phyloP scores from a whole-genome alignment of 2,113 vertebrate species.

The Megaceryle maxima region DNA sequence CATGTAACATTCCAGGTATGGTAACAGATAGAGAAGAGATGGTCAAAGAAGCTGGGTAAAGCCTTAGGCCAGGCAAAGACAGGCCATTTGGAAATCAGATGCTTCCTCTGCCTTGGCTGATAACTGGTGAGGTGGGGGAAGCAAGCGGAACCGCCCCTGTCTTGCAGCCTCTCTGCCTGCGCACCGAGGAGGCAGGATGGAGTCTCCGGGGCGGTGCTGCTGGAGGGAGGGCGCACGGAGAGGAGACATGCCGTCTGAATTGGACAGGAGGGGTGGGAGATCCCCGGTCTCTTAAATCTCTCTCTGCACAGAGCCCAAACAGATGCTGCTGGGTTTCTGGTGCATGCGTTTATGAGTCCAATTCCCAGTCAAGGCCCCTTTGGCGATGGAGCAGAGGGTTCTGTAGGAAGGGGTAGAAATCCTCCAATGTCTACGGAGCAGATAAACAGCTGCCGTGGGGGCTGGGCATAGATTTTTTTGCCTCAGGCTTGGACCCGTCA shows the following conservation, averaged over 20 bases:
- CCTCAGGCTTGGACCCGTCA: conserved; percentile 15
- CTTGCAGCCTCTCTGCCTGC: not conserved
- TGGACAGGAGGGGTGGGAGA: conserved; percentile 18
- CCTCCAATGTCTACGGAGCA: not conserved
- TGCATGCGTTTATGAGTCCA: not conserved
- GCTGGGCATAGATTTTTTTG: conserved; percentile 2
- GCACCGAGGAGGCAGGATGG: not conserved
- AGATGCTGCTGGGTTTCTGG: not conserved
- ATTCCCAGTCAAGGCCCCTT: conserved; percentile 24
- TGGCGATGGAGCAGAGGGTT: not conserved
- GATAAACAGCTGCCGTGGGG: conserved; percentile 33
- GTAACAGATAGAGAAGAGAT: conserved; percentile 11
- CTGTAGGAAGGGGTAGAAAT: not conserved
- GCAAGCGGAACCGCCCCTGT: not conserved
- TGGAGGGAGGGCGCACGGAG: not conserved
- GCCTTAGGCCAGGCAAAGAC: not conserved
- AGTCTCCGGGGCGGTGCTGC: not conserved
- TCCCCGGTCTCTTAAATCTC: not conserved
- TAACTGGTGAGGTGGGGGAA: not conserved
- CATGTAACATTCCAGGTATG: not conserved
- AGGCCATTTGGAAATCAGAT: not conserved
- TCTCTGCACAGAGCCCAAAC: not conserved
- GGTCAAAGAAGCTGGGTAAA: not conserved
- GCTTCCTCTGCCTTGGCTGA: not conserved
- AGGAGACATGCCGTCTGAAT: not conserved